Evolutionary conservation across 2,888 invertebrate genomes (phyloP), one percentile per base, ranked within the genome.

Genomic region (Zhuqinia jingwanae): DNA sequence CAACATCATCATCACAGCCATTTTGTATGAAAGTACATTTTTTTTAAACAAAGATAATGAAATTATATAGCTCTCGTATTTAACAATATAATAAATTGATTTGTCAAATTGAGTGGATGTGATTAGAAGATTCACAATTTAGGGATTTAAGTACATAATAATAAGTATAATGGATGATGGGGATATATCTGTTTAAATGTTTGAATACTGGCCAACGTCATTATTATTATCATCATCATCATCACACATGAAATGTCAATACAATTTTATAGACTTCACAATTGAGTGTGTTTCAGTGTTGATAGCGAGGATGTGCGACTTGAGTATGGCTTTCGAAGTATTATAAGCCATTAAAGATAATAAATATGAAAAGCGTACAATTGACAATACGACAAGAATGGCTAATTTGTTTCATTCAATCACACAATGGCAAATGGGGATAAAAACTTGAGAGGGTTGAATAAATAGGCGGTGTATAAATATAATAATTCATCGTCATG

Each of bases 261-360:
- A 70, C 58, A 47, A 15, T 82, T 81, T 83, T 76, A 83, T 83
- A 76, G 83, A 83, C 76, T 76, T 83, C 83, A 50, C 83, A 65
- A 75, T 53, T 15, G 36, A 25, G 50, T 75, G 82, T 17, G 36
- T 47, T 13, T 27, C 47, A 47, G 47, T n/a, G 36, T 36, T 53
- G 17, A 53, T 10, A 22, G 56, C 22, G 15, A 50, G 13, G 25
- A 30, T 70, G 45, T 77, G 25, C 65, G 79, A 36, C 27, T 50
- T 60, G 20, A 58, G 15, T 36, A 11, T 13, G 42, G 45, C 20
- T 45, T 73, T 68, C 50, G 25, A 50, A 75, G 75, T 30, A 20
- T 30, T 75, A n/a, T n/a, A 50, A 75, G 75, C 75, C 53, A 42
- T 53, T 75, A 53, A 75, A 53, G 15, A 60, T 27, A 27, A 15